These are phyloP conservation scores for Elgaria multicarinata DNA, from an alignment of 2,113 vertebrate species.

Conservation along the genomic window DNA sequence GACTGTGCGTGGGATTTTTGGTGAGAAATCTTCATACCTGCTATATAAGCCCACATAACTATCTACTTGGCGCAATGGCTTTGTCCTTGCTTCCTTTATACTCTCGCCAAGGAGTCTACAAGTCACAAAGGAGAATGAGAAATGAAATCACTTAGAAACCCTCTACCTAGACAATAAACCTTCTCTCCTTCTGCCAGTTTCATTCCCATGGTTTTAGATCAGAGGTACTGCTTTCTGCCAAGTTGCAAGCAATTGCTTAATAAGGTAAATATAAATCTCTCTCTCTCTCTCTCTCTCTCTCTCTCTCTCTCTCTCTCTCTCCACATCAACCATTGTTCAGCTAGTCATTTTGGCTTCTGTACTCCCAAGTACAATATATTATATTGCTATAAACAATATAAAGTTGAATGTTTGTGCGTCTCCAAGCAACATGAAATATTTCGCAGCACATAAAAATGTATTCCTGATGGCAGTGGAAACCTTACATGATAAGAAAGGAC, in stretches of 20 bases:
- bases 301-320: no score
- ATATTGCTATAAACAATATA: neutral
- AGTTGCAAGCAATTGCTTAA: neutral
- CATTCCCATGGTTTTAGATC: neutral
- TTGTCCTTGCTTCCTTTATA: neutral
- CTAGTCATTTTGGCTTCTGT: neutral
- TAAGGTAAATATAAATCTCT: neutral
- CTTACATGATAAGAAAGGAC: neutral
- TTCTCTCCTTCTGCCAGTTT: neutral
- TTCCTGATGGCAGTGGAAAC: neutral
- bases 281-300: no score
- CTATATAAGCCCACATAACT: neutral
- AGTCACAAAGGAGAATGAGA: neutral
- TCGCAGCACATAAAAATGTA: neutral
- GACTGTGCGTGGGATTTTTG: neutral
- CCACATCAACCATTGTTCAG: neutral
- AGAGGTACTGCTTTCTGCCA: neutral
- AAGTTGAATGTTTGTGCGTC: neutral
- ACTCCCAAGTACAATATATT: neutral
- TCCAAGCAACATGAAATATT: neutral
- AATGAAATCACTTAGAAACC: neutral
- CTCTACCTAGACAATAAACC: rapidly evolving
- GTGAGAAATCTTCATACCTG: rapidly evolving
- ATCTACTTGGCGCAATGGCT: neutral
- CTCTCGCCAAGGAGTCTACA: neutral